Evolutionary conservation across 2,797 vertebrate species (phyloP).

Genomic region (Channallabes apus): DNA sequence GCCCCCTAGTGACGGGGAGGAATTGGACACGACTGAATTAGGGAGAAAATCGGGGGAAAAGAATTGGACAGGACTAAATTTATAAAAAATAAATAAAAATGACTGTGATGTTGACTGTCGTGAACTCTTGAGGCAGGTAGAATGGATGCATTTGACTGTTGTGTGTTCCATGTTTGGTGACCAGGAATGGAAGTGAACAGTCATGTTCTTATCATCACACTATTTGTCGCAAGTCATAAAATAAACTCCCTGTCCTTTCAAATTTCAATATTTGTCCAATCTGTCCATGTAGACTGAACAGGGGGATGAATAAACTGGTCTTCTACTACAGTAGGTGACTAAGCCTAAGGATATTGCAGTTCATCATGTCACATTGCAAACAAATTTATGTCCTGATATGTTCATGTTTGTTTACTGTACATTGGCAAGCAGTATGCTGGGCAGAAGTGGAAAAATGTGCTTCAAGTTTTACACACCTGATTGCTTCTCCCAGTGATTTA

Average conservation of each 20-base stretch:
- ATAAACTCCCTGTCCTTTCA: background rate
- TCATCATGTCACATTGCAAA: background rate
- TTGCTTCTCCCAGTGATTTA: background rate
- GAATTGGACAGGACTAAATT: too few species aligned
- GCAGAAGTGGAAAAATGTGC: background rate
- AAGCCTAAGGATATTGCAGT: background rate
- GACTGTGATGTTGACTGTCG: background rate
- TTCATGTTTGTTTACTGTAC: background rate
- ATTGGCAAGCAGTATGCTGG: background rate
- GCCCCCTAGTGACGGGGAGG: too few species aligned
- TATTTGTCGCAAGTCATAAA: background rate
- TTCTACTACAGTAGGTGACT: background rate
- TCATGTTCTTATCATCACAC: background rate
- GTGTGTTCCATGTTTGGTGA: background rate
- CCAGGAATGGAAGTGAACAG: background rate
- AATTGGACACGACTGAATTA: too few species aligned
- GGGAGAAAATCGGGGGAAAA: too few species aligned
- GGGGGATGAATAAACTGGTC: background rate
- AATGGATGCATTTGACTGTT: background rate
- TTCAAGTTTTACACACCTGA: background rate
- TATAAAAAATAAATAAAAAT: too few species aligned
- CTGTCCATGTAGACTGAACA: background rate
- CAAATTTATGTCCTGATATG: background rate
- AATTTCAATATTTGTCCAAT: background rate
- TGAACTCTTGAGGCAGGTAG: background rate